Evolutionary conservation across 2,797 vertebrate genomes (phyloP), one percentile per base, ranked within the genome.

Genomic region (Mormyrus proboscirostris): DNA sequence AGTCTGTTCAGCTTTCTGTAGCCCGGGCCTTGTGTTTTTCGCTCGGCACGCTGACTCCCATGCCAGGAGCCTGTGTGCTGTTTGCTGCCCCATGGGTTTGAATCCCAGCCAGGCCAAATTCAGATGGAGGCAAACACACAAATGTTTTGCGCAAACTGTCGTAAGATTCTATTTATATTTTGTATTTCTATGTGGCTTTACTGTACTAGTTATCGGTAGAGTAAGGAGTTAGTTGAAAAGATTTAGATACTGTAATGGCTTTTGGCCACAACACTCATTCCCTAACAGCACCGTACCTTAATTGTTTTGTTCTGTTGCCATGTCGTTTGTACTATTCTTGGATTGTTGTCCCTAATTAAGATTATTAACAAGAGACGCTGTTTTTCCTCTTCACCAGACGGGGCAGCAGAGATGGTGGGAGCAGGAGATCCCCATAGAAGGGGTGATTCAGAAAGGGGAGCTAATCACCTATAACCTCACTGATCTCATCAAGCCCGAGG

Each of bases 331-430:
- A 16, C 84, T 51, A 2, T 55, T 86, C 25, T 53, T 53, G 12
- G 1, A 86, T 25, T 19, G 50, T 53, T 90, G 47, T 44, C 88
- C 49, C 92, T 91, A 93, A 94, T 93, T 87, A 87, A 89, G 25
- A n/a, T 86, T 90, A 92, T 92, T 92, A 90, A 92, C 41, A 87
- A 88, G 49, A 84, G 29, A n/a, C 90, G 90, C 51, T 89, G 91
- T 93, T 91, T 93, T 90, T 91, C 69, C 2, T 90, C 90, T 90
- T 92, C 0, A 29, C 73, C 92, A 99, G 98, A 97, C 97, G 51
- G 98, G 98, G 8, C 96, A 97, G 38, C 97, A 98, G 92, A 98
- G 98, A 62, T 99, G 98, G 98, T 99, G 98, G 98, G 98, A 99
- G 90, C 98, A 98, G 91, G 98, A 99, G 91, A 99, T 99, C 92